phyloP scores from a whole-genome alignment of 2,797 vertebrate species.

The Pitangus sulphuratus region DNA sequence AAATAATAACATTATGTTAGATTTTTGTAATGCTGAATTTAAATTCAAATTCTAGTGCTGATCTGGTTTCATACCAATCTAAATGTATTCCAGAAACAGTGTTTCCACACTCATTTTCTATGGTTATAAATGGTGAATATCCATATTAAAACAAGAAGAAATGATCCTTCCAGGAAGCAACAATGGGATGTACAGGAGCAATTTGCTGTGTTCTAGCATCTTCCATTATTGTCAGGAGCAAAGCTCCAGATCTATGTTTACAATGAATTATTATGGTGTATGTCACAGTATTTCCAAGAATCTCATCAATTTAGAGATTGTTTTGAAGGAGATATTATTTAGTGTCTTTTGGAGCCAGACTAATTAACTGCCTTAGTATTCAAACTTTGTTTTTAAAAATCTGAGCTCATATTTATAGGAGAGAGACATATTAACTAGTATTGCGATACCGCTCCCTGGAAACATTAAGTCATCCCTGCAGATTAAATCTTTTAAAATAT shows the following conservation, averaged over 20 bases:
- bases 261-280: background rate
- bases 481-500: conserved; percentile 14
- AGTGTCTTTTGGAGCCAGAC: conserved; percentile 39
- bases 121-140: background rate
- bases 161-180: background rate
- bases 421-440: background rate
- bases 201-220: conserved; percentile 2
- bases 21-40: background rate
- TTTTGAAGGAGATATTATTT: conserved; percentile 54
- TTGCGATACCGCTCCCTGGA: conserved; percentile 3
- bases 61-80: background rate
- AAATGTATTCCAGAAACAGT: background rate
- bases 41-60: background rate
- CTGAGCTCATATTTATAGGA: conserved; percentile 32
- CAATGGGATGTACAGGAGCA: background rate
- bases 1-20: background rate
- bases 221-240: conserved; percentile 9
- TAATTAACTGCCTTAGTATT: conserved; percentile 41
- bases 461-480: conserved; percentile 24
- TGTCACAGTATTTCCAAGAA: conserved; percentile 55
- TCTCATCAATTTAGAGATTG: conserved; percentile 17
- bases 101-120: background rate
- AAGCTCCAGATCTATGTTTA: conserved; percentile 6
- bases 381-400: conserved; percentile 40
- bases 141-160: background rate